Evolutionary conservation across 2,888 invertebrate species (phyloP).

Genomic region (Limenitis arthemis): DNA sequence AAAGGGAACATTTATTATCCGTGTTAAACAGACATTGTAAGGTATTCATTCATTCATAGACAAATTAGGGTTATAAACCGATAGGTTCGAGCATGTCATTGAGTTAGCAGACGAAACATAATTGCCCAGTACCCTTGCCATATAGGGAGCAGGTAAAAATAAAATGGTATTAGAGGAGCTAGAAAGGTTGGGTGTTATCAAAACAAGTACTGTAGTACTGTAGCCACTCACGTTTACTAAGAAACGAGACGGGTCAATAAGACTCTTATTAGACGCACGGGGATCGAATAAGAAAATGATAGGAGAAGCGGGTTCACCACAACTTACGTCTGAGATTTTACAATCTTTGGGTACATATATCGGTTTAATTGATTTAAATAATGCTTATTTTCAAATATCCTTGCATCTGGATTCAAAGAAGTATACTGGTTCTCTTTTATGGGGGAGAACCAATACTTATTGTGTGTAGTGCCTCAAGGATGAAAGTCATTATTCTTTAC

Average conservation of each 20-base stretch:
- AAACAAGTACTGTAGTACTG: conserved; percentile 22
- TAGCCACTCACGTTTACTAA: conserved; percentile 24
- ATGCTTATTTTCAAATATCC: conserved; percentile 24
- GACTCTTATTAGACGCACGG: no score
- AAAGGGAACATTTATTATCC: not conserved
- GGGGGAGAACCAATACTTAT: conserved; percentile 18
- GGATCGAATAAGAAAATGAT: conserved; percentile 19
- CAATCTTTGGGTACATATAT: conserved; percentile 19
- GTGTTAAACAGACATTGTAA: conserved; percentile 1
- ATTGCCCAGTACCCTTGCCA: conserved; percentile 26
- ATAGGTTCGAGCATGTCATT: conserved; percentile 25
- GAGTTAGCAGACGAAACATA: conserved; percentile 14
- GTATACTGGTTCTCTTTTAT: conserved; percentile 18
- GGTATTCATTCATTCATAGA: conserved; percentile 9
- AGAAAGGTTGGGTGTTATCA: conserved; percentile 20
- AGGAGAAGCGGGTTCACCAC: conserved; percentile 14
- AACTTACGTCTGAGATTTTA: conserved; percentile 14
- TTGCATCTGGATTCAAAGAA: conserved; percentile 11
- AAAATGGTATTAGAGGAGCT: conserved; percentile 21
- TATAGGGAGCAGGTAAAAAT: conserved; percentile 22
- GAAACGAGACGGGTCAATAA: no score
- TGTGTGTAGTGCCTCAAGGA: conserved; percentile 24
- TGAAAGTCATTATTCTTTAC: no score
- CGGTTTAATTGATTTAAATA: conserved; percentile 20
- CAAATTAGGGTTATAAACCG: conserved; percentile 15